Base-by-base conservation (phyloP, 2,888 invertebrate species). In the Lasioglossum figueresi region DNA sequence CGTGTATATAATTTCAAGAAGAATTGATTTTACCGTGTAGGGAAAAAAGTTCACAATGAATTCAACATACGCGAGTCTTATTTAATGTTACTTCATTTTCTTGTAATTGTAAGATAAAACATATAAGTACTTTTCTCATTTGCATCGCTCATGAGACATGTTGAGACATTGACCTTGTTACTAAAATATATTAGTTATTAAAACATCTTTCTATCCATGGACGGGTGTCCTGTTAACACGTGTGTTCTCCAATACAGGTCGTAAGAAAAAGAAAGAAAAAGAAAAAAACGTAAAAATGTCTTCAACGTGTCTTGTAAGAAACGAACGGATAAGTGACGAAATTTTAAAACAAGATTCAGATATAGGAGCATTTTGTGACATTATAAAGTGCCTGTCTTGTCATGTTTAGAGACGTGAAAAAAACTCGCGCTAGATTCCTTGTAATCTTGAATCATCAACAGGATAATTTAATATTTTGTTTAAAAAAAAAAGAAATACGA, bases 331-430 rank as follows among this genome's bases (percentile, higher is more conserved):
- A 90, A 93, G 91, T 89, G 91, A 92, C 88, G 91, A 94, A 93
- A 94, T 93, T 93, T 93, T 92, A 93, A 92, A 91, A 93, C 93
- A 92, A 93, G 93, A 91, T 93, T 93, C 93, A 92, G 89, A 93
- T 91, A 91, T 93, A 93, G 92, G 89, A 92, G 89, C 92, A 92
- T 94, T 94, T 93, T 92, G 93, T 94, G 94, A 94, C 94, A 94
- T 93, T 94, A 93, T 92, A 92, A 94, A 94, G 94, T 94, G 94
- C 94, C 94, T 94, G 94, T 94, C 94, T 93, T 93, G 93, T 94
- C 94, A 92, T 92, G 92, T 93, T 93, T 94, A 94, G 93, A 93
- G 90, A 93, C 92, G 93, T 92, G 92, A 91, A 91, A 89, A 89
- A 87, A 91, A 92, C 91, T 91, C 88, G 91, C 90, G 92, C 88